phyloP scores from a whole-genome alignment of 2,113 vertebrate species.

The Tichodroma muraria region DNA sequence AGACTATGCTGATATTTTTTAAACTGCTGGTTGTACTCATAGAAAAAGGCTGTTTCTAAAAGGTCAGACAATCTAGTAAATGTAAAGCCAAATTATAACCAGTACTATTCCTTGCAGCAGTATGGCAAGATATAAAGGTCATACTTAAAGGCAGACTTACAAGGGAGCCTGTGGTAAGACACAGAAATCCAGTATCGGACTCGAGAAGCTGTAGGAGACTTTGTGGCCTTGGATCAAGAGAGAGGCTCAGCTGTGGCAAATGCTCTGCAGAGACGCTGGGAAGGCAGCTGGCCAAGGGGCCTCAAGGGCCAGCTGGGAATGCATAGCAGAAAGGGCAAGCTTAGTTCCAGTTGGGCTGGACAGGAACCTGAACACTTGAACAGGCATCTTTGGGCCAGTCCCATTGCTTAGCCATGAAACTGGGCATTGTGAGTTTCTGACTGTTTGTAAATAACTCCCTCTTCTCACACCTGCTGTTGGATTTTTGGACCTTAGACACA shows the following conservation, averaged over 20 bases:
- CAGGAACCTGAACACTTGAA: background rate
- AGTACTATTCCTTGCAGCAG: background rate
- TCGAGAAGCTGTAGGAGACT: background rate
- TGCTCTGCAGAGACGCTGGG: accelerated
- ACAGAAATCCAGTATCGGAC: background rate
- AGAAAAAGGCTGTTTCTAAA: background rate
- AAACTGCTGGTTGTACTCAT: background rate
- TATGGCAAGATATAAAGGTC: background rate
- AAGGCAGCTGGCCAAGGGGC: background rate
- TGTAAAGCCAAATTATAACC: background rate
- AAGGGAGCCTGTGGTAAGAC: background rate
- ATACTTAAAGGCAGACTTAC: background rate
- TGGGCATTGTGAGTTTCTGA: accelerated
- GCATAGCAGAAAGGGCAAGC: background rate
- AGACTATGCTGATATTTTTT: background rate
- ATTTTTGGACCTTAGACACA: background rate
- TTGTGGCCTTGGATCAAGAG: background rate
- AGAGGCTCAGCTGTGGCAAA: background rate
- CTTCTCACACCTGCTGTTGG: background rate
- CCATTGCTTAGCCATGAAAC: background rate
- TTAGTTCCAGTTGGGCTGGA: background rate
- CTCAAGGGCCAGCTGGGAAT: background rate
- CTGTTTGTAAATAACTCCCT: background rate
- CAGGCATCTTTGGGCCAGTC: background rate
- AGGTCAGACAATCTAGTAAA: background rate